Base-by-base conservation (phyloP, 2,797 vertebrate genomes). In the Sarcoramphus papa region DNA sequence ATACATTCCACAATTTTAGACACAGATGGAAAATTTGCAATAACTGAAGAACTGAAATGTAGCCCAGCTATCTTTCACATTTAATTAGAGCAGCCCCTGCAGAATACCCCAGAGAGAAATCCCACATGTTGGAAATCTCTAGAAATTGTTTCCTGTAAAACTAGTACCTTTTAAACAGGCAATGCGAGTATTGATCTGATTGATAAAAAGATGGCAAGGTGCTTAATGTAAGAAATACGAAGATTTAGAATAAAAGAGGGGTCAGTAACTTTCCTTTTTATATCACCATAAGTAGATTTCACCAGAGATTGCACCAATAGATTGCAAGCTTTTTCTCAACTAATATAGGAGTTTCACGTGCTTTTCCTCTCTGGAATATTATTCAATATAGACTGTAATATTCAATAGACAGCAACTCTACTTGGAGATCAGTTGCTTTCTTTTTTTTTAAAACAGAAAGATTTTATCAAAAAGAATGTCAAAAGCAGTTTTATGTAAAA, bases 401-500 rank as follows among this genome's bases (percentile, higher is more conserved):
- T 35, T 82, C 22, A 72, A 62, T 14, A 77, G 41, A 28, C 12
- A 80, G 21, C 7, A 88, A 40, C 19, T 81, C 30, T 33, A 40
- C 31, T 76, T 87, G 48, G 43, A 76, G 63, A 87, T 84, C 53
- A 37, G 21, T 59, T 88, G 20, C 30, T 82, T 74, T 72, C 13
- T 76, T 74, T 90, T 88, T 88, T 92, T 54, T 80, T 67, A 60
- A 81, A 90, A 25, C 37, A 93, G 27, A 73, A 59, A 19, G 40
- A 30, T 53, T 91, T 87, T 70, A 92, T 84, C 27, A 90, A 76
- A 90, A 95, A 87, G 28, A 87, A 69, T 10, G 50, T 88, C 79
- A 88, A 80, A 96, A 84, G 53, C 45, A 65, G n/a, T 79, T 92
- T 91, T 67, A 78, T 67, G 10, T 84, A 64, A 75, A 94, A 92